Percentiles rank a stretch among this genome's conserved stretches.
Conservation (phyloP, 2,888 invertebrate species). For the Tetheella fluctuosa region DNA sequence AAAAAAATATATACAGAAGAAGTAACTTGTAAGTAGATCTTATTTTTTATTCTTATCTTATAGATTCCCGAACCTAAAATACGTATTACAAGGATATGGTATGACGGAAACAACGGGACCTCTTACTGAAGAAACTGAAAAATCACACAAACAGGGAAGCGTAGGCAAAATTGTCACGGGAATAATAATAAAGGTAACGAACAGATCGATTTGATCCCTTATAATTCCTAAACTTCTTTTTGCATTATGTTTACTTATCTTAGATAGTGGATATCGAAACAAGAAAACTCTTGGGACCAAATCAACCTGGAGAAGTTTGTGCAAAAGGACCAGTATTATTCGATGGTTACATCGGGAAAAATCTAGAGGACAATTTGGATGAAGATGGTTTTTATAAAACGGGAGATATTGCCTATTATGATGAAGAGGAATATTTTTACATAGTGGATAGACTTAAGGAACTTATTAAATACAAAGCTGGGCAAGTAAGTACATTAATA, state of each 20-base stretch:
- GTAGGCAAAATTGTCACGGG: conserved; percentile 56
- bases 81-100: conserved; percentile 66
- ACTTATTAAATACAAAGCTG: conserved; percentile 68
- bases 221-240: neutral
- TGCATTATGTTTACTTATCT: conserved; percentile 23
- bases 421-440: conserved; percentile 63
- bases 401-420: conserved; percentile 68
- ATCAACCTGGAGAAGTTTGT: conserved; percentile 62
- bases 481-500: conserved; percentile 54
- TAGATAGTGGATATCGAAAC: conserved; percentile 63
- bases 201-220: neutral
- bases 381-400: conserved; percentile 66
- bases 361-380: conserved; percentile 51
- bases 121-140: conserved; percentile 49
- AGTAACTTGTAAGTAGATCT: neutral
- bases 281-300: conserved; percentile 55
- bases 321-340: conserved; percentile 62
- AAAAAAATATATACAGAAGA: neutral
- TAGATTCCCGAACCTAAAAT: conserved; percentile 52
- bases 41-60: conserved; percentile 12
- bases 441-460: conserved; percentile 69
- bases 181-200: conserved; percentile 49
- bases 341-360: conserved; percentile 60
- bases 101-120: conserved; percentile 65
- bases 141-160: conserved; percentile 50